Base-by-base conservation (phyloP, 2,113 vertebrate species). In the Taxidea taxus region DNA sequence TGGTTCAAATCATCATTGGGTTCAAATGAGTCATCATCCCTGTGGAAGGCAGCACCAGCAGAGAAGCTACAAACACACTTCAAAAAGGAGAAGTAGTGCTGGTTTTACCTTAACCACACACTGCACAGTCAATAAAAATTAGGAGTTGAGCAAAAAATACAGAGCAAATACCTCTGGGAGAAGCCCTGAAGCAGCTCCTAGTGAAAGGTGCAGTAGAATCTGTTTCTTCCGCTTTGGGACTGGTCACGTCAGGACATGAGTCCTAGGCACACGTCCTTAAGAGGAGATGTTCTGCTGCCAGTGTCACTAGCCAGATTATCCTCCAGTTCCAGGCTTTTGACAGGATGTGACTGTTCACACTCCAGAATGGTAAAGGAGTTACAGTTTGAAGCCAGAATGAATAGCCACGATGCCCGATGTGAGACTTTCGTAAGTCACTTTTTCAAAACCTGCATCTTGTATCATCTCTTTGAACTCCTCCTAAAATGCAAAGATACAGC, bases 371-470 rank as follows among this genome's bases (percentile, higher is more conserved):
- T 31, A 88, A 6, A 77, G 72, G 90, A 39, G 86, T 99, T 98
- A 99, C 7, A 99, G 98, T 98, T 99, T 99, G 98, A 99, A 99
- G 81, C 99, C 99, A 12, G 99, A 99, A 97, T 99, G 99, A 97
- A 99, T 99, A 77, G 99, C 99, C 70, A 99, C 99, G 0, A 99
- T 99, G 47, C 99, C 99, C 0, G 97, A 99, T 1, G 99, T 99
- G 51, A 99, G 98, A 96, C 99, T 99, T 97, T 98, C 96, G 81
- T 99, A 99, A 80, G 99, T 98, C 95, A 99, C 99, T 49, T 99
- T 98, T 96, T 98, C 99, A 98, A 99, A 99, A 29, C 99, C 99
- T 3, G 99, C 98, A 3, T 99, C 99, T 98, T 99, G 99, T 54
- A 99, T 99, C 99, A 99, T 99, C 64, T 96, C 97, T 90, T 99